These are phyloP conservation scores for Nomada ruficornis DNA, from an alignment of 2,888 invertebrate genomes.

Conservation along the genomic window DNA sequence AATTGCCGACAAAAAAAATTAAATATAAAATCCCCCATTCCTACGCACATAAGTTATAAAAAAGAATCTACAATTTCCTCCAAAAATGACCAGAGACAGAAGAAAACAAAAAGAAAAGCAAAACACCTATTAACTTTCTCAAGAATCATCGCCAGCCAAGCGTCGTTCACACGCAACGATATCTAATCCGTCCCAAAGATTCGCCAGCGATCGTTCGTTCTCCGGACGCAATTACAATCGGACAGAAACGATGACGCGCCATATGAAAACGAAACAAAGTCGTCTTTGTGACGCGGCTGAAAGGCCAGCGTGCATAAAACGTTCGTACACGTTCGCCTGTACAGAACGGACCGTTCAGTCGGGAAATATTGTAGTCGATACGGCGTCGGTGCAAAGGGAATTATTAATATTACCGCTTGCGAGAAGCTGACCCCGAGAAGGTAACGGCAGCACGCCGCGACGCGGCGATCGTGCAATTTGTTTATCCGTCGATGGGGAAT, in stretches of 20 bases:
- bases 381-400: slow-evolving; percentile 66
- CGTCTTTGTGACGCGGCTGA: slow-evolving; percentile 73
- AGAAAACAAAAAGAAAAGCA: no score
- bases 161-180: not conserved
- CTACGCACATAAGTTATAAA: no score
- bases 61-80: no score
- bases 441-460: slow-evolving; percentile 32
- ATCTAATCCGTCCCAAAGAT: slow-evolving; percentile 20
- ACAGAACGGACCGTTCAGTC: slow-evolving; percentile 23
- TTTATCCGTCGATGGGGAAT: slow-evolving; percentile 78
- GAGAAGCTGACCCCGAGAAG: slow-evolving; percentile 67
- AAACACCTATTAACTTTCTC: not conserved
- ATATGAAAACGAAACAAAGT: slow-evolving; percentile 76
- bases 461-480: slow-evolving; percentile 77
- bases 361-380: slow-evolving; percentile 66
- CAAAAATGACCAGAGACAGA: no score
- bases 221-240: slow-evolving; percentile 64
- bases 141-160: not conserved
- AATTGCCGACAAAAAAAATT: no score
- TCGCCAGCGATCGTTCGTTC: slow-evolving; percentile 20
- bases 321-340: not conserved
- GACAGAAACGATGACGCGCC: slow-evolving; percentile 68
- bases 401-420: slow-evolving; percentile 78
- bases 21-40: no score
- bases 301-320: slow-evolving; percentile 16